Evolutionary conservation across 2,888 invertebrate species (phyloP).

Genomic region (Hirtodrosophila cameraria): DNA sequence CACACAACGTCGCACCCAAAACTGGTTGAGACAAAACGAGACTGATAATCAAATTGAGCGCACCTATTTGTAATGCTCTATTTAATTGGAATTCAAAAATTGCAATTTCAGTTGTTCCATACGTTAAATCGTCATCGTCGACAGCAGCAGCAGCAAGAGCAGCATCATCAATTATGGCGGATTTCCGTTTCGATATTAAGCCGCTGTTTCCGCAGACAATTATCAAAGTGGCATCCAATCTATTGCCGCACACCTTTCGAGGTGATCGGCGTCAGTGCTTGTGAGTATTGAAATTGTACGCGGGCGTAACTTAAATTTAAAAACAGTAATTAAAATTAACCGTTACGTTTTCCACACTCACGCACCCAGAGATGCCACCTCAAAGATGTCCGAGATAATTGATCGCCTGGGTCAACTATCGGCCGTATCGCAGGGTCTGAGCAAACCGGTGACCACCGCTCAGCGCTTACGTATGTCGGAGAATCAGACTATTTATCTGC

Average conservation of each 20-base stretch:
- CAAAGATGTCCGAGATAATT: slow-evolving; percentile 87
- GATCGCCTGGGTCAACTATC: slow-evolving; percentile 90
- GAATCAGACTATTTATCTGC: slow-evolving; percentile 83
- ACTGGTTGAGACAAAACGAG: slow-evolving; percentile 14
- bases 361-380: slow-evolving; percentile 86
- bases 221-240: slow-evolving; percentile 85
- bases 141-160: slow-evolving; percentile 5
- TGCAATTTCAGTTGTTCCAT: slow-evolving; percentile 42
- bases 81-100: slow-evolving; percentile 58
- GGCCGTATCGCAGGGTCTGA: slow-evolving; percentile 89
- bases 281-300: slow-evolving; percentile 82
- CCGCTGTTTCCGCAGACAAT: slow-evolving; percentile 85
- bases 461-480: slow-evolving; percentile 87
- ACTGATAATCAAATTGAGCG: slow-evolving; percentile 62
- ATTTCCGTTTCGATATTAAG: slow-evolving; percentile 86
- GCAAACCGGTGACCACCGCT: slow-evolving; percentile 89
- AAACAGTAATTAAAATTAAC: slow-evolving; percentile 39
- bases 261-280: slow-evolving; percentile 85
- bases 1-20: slow-evolving; percentile 59
- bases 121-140: slow-evolving; percentile 35
- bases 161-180: slow-evolving; percentile 83
- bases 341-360: slow-evolving; percentile 72
- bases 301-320: slow-evolving; percentile 27
- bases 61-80: slow-evolving; percentile 69
- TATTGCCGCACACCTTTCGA: slow-evolving; percentile 85